These are phyloP conservation scores for Cerceris ruficornis DNA, from an alignment of 2,888 invertebrate species.

Conservation along the genomic window DNA sequence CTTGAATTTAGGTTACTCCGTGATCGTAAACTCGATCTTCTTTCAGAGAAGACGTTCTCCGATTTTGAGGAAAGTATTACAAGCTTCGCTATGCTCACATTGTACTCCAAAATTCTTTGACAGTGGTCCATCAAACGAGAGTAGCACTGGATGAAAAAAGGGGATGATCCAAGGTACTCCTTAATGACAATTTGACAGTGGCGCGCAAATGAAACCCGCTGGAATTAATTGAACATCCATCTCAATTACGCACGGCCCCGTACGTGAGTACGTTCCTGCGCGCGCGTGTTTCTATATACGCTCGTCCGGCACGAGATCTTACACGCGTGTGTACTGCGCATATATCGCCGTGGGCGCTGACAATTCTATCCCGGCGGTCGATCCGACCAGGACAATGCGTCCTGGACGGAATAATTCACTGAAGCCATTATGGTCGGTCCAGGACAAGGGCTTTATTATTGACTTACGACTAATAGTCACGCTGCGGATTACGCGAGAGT, in stretches of 20 bases:
- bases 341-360: constrained; percentile 59
- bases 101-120: too few relatives aligned
- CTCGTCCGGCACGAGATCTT: constrained; percentile 32
- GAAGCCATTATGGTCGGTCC: constrained; percentile 73
- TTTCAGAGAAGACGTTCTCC: too few relatives aligned
- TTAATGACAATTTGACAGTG: background rate
- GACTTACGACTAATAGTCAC: constrained; percentile 80
- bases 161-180: too few relatives aligned
- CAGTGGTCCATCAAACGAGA: too few relatives aligned
- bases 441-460: constrained; percentile 79
- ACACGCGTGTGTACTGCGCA: constrained; percentile 39
- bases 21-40: too few relatives aligned
- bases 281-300: constrained; percentile 30
- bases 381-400: constrained; percentile 69
- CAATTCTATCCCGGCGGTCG: constrained; percentile 74
- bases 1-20: too few relatives aligned
- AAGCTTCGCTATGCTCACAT: too few relatives aligned
- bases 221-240: constrained; percentile 75
- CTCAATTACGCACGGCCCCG: constrained; percentile 72
- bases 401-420: constrained; percentile 75
- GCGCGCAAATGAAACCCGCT: constrained; percentile 63
- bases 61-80: too few relatives aligned
- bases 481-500: constrained; percentile 71
- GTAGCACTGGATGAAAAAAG: too few relatives aligned
- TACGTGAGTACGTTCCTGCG: constrained; percentile 58